A percentile compares a stretch with the other conserved stretches of the same genome.
These are phyloP conservation scores for Polietes domitor DNA, from an alignment of 2,888 invertebrate species.

Conservation along the genomic window DNA sequence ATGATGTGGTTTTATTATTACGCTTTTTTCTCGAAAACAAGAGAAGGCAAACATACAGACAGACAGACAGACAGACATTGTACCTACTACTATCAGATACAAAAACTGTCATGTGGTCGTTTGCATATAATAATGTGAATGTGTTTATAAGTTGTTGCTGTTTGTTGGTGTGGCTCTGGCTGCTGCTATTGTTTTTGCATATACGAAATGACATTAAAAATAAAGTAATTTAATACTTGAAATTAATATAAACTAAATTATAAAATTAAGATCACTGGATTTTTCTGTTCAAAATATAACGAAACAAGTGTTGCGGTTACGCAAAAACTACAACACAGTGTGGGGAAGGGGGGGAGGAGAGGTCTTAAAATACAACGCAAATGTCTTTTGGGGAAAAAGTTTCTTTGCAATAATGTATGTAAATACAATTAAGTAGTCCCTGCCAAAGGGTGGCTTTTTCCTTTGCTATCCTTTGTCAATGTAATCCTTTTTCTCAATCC, in stretches of 20 bases:
- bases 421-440: background rate
- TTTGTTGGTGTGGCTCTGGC: background rate
- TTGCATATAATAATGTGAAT: background rate
- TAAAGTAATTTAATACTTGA: slow-evolving; percentile 56
- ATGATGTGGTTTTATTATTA: slow-evolving; percentile 51
- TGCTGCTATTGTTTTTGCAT: background rate
- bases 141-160: background rate
- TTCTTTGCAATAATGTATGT: background rate
- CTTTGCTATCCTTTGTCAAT: background rate
- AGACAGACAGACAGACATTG: background rate
- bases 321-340: background rate
- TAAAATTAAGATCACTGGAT: slow-evolving; percentile 36
- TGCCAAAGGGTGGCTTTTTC: background rate
- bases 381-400: background rate
- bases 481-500: background rate
- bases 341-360: background rate
- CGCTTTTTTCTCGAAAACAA: background rate
- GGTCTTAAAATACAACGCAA: background rate
- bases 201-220: slow-evolving; percentile 48
- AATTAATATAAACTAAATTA: slow-evolving; percentile 28
- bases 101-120: slow-evolving; percentile 57
- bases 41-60: background rate
- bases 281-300: slow-evolving; percentile 12
- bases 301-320: slow-evolving; percentile 30
- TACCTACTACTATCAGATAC: slow-evolving; percentile 37